Base-by-base conservation (phyloP, 30 jellyfish, hydroid and myxozoan species). In the Aurelia coerulea region DNA sequence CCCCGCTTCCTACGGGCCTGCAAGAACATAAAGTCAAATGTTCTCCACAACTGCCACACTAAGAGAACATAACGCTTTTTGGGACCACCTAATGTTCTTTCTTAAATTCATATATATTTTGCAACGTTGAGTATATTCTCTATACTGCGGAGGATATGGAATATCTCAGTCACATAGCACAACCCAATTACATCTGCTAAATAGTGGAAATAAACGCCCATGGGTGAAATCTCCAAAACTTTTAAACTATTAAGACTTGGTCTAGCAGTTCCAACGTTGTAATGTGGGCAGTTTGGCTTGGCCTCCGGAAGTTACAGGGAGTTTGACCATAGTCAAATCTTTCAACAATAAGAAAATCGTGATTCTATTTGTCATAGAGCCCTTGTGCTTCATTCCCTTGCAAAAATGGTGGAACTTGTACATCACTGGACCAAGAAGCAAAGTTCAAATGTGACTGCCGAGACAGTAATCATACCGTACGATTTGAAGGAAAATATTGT, bases 341-440 rank as follows among this genome's bases (percentile, higher is more conserved):
- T 49, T 73, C 7, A 9, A 46, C 23, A 37, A 4, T 39, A 12
- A 35, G 39, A 34, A 42, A 42, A 42, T 42, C 4, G 10, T 42
- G 53, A 42, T 78, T 0, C 19, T 63, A 52, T 18, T 76, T 16
- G 15, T 37, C 56, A 8, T 41, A 79, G 90, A 49, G 79, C 39
- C 69, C 90, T 2, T 79, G 90, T 53, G 42, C 90, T 46, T 62
- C 81, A 3, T 60, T 60, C 39, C 90, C 90, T 10, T 79, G 90
- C 73, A 42, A 67, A 65, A 65, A 79, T 32, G 74, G 90, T 11
- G 90, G 74, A n/a, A 79, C 81, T 2, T 79, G 90, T 41, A 49
- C 53, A 23, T 67, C 90, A 1, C 13, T 46, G 33, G 80, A 79
- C 65, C 81, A 79, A 33, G 81, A 65, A n/a, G 73, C 42, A 14